Percentiles rank a stretch among this genome's conserved stretches.
phyloP scores from a whole-genome alignment of 2,797 vertebrate species.

The Aratinga solstitialis region DNA sequence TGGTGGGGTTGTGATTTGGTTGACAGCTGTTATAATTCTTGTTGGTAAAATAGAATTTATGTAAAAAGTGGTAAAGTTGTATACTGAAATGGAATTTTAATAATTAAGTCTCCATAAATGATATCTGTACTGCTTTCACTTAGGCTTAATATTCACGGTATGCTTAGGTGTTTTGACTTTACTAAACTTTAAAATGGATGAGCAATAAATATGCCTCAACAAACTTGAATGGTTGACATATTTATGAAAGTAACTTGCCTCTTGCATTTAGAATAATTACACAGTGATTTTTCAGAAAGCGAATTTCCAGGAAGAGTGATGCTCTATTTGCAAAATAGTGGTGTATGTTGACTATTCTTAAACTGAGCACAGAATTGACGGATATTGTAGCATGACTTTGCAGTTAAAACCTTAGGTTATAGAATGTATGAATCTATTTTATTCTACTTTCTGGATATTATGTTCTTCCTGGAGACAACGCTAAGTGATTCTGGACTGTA shows the following conservation, averaged over 20 bases:
- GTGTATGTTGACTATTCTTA: background rate
- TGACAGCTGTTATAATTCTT: background rate
- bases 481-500: background rate
- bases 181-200: background rate
- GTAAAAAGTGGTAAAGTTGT: background rate
- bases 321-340: background rate
- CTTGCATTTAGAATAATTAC: slow-evolving; percentile 23
- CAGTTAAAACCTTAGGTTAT: background rate
- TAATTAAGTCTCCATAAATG: background rate
- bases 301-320: background rate
- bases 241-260: background rate
- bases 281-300: slow-evolving; percentile 11
- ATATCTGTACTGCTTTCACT: background rate
- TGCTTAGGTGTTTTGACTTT: background rate
- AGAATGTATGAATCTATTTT: background rate
- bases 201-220: background rate
- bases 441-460: background rate
- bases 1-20: fast-evolving
- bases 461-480: background rate
- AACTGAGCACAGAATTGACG: background rate
- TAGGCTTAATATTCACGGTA: background rate
- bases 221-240: background rate
- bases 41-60: background rate
- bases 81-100: background rate
- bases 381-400: background rate